Base-by-base conservation (phyloP, 1,140 invertebrate species). In the Drosophila nigromelanica region DNA sequence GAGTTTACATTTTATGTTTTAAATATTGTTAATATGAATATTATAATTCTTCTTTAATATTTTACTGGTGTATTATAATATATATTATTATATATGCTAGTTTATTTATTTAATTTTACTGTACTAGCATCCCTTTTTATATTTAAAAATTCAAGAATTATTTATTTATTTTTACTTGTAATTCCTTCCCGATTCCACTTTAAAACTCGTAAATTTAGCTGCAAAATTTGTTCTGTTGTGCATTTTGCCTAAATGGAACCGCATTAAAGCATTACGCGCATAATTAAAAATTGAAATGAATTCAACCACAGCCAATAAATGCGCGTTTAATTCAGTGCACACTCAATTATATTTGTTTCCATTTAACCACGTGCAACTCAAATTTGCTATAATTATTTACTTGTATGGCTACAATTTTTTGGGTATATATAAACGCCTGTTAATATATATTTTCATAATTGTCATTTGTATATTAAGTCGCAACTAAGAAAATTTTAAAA, bases 241-340 rank as follows among this genome's bases (percentile, higher is more conserved):
- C 50, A 39, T 37, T 52, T 61, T 27, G 21, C 14, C 21, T 11
- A 68, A 78, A 18, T 27, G 54, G 62, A 48, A 51, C 11, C 27
- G 62, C 42, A 61, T 43, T 62, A 39, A 70, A 69, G 64, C 60
- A 68, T 72, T 56, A 67, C 45, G 58, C 35, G 69, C 68, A 67
- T 67, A 80, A 85, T 85, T 71, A 71, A 86, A 63, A 61, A 64
- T 71, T 63, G 33, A 86, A 78, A 72, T 62, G 18, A 63, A 75
- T 48, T 64, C 66, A 50, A 72, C 66, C 82, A 56, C 78, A 81
- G 39, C 39, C 48, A 21, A 68, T 73, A 66, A 75, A 66, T 78
- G 52, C 45, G 18, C 47, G 40, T 50, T 63, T 70, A 63, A 77
- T 59, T 68, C 48, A 43, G 52, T 39, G 35, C 52, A 64, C 52